These are phyloP conservation scores for Carlito syrichta DNA, from an alignment of 2,113 vertebrate species.

Conservation along the genomic window DNA sequence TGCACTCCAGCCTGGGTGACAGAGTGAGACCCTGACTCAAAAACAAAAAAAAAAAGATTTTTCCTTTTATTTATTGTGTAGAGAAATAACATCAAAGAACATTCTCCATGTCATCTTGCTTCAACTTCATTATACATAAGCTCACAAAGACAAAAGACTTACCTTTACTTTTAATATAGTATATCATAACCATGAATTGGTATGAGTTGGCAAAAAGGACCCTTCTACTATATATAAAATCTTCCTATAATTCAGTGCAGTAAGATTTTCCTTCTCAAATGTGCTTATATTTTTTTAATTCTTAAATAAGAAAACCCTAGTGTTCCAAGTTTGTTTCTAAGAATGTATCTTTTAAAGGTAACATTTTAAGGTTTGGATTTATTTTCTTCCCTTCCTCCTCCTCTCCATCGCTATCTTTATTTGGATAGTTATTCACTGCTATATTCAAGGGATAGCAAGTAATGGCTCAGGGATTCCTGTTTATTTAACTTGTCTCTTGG, in stretches of 20 bases:
- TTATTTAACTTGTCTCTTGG: neutral
- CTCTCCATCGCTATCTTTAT: neutral
- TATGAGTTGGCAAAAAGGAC: neutral
- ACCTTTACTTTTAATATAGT: neutral
- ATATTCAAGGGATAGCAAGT: neutral
- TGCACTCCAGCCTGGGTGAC: no score
- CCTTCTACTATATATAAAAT: neutral
- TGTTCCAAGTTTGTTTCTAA: neutral
- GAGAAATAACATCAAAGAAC: neutral
- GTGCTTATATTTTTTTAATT: neutral
- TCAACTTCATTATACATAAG: neutral
- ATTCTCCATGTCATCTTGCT: slow-evolving; percentile 4
- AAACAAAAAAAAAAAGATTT: no score
- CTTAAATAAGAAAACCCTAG: neutral
- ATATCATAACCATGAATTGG: neutral
- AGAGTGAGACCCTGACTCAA: no score
- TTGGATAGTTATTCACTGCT: neutral
- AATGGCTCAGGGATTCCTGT: neutral
- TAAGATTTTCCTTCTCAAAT: neutral
- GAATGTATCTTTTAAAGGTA: neutral
- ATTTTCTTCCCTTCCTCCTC: neutral
- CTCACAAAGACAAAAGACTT: slow-evolving; percentile 21
- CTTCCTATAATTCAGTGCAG: neutral
- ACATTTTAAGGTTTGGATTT: neutral
- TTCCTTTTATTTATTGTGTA: neutral